Conservation (phyloP, 1,140 invertebrate species). For the Drosophila saltans region DNA sequence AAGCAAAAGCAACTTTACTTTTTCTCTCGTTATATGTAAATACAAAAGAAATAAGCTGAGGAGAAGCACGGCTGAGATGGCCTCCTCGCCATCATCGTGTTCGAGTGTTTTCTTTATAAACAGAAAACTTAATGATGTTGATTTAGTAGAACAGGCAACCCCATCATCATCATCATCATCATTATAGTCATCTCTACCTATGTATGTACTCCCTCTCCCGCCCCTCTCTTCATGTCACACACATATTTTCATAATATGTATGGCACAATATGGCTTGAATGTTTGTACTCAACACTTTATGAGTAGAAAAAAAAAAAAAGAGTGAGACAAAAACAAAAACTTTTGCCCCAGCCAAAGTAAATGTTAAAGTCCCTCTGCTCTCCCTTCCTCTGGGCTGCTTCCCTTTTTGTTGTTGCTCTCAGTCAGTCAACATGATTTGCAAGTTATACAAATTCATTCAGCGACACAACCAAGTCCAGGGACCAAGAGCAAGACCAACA, state of each 20-base stretch:
- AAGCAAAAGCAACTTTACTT: conserved; percentile 58
- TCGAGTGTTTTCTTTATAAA: conserved; percentile 81
- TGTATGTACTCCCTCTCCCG: not conserved
- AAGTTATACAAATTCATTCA: conserved; percentile 79
- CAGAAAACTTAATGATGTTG: conserved; percentile 81
- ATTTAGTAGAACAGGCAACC: conserved; percentile 73
- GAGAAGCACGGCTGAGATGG: conserved; percentile 45
- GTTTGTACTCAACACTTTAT: conserved; percentile 65
- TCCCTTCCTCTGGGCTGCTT: not conserved
- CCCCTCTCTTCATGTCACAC: conserved; percentile 1
- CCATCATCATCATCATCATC: conserved; percentile 18
- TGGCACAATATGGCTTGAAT: conserved; percentile 65
- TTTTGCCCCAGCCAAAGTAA: conserved; percentile 50
- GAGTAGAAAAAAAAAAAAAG: conserved; percentile 30
- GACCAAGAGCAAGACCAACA: conserved; percentile 11
- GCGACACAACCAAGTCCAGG: conserved; percentile 25
- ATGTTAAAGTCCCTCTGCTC: conserved; percentile 23
- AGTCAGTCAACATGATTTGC: conserved; percentile 79
- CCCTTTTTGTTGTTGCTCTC: conserved; percentile 12
- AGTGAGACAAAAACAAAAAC: not conserved
- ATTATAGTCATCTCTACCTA: conserved; percentile 4
- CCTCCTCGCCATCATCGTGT: conserved; percentile 59
- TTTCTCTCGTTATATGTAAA: conserved; percentile 47
- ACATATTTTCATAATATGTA: conserved; percentile 64
- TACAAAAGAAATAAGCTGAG: conserved; percentile 66